Percentiles rank a stretch among this genome's conserved stretches.
phyloP scores from a whole-genome alignment of 2,797 vertebrate species.

The Cyprinella venusta region DNA sequence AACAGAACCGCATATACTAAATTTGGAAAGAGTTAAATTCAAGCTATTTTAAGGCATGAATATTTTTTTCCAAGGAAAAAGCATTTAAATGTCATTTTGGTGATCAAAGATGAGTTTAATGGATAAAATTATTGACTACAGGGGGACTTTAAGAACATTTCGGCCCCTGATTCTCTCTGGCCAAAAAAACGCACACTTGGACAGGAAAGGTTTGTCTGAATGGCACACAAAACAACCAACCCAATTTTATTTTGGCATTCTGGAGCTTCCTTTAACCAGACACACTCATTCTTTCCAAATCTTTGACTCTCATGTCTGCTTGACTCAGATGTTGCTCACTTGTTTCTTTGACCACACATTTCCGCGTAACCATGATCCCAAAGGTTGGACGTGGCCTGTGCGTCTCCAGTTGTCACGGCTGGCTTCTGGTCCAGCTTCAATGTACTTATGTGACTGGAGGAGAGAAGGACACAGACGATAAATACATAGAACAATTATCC shows the following conservation, averaged over 20 bases:
- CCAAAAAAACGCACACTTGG: not conserved
- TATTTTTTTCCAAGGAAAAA: too few relatives aligned
- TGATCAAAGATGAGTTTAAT: too few relatives aligned
- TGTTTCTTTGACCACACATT: constrained; percentile 96
- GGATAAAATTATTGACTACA: too few relatives aligned
- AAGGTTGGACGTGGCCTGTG: constrained; percentile 74
- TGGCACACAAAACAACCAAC: not conserved
- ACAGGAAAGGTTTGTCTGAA: not conserved
- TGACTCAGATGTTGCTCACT: constrained; percentile 77
- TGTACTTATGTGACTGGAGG: constrained; percentile 88
- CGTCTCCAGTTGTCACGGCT: constrained; percentile 75
- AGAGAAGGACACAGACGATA: constrained; percentile 11
- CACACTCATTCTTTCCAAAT: constrained; percentile 3
- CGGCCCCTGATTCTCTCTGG: not conserved
- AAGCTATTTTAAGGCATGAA: too few relatives aligned
- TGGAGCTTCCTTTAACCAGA: not conserved
- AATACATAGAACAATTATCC: constrained; percentile 12
- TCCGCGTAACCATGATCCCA: constrained; percentile 94
- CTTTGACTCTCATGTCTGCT: not conserved
- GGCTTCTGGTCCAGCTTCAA: constrained; percentile 94
- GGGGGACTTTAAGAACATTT: not conserved
- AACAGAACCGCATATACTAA: too few relatives aligned
- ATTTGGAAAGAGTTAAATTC: too few relatives aligned
- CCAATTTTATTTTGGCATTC: too few relatives aligned
- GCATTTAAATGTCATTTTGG: too few relatives aligned